Base-by-base conservation (phyloP, 1,140 invertebrate species). In the Cotesia typhae region DNA sequence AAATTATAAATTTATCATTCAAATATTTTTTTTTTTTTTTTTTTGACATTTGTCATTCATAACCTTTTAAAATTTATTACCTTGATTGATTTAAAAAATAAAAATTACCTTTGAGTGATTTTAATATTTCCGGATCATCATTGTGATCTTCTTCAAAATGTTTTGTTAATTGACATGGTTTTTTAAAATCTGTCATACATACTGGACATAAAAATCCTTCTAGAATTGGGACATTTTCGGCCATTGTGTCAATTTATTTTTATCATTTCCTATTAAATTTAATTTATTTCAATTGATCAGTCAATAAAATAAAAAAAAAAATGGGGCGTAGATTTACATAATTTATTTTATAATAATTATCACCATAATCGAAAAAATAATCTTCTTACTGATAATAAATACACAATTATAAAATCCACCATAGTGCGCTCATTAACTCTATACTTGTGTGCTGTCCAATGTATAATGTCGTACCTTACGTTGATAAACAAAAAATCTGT, bases 141-240 rank as follows among this genome's bases (percentile, higher is more conserved):
- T 94, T 91, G 82, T 98, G 96, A 72, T 91, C 88, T 73, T 93
- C 92, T 84, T 97, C 94, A 87, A 97, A 98, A 85, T 98, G 96
- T 74, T 90, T 90, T 51, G 94, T 93, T 71, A 98, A 88, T 80
- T 94, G 91, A 67, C 90, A 89, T 5, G 94, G 91, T 17, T 94
- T 93, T 79, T 94, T 94, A 14, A 96, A 89, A 85, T 98, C 95
- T 59, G 92, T 92, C 87, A 95, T 93, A 82, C 96, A 98, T 80
- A 96, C 94, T 0, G 96, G 96, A 85, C 96, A 98, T 3, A 98
- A 88, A 82, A 98, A 97, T 5, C 96, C 96, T 84, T 98, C 96
- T 70, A 94, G 86, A 70, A 96, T 92, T 77, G 92, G 89, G 10
- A 87, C 89, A 65, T 77, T 79, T 17, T 77, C 79, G 67, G 86